A percentile compares a stretch with the other conserved stretches of the same genome.
These are phyloP conservation scores for Rhyzopertha dominica DNA, from an alignment of 1,140 invertebrate genomes.

Conservation along the genomic window DNA sequence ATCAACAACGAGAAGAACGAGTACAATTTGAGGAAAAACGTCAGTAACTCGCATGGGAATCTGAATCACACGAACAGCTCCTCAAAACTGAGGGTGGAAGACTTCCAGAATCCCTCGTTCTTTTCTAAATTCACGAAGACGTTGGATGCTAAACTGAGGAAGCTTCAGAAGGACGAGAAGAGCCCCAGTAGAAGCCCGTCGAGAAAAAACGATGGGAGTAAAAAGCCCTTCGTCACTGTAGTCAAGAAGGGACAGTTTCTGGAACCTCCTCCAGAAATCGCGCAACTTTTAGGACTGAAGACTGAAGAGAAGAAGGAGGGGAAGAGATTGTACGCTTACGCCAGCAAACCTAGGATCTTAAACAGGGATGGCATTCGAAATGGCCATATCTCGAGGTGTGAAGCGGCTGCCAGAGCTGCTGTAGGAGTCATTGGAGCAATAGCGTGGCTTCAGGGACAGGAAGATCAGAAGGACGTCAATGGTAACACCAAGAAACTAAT, in stretches of 20 bases:
- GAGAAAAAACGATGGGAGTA: slow-evolving; percentile 26
- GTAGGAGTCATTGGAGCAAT: slow-evolving; percentile 22
- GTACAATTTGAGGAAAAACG: slow-evolving; percentile 32
- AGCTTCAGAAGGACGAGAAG: slow-evolving; percentile 56
- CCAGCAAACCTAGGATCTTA: slow-evolving; percentile 54
- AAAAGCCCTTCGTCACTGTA: slow-evolving; percentile 65
- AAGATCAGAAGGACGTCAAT: slow-evolving; percentile 23
- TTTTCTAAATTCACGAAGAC: slow-evolving; percentile 55
- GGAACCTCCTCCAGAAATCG: slow-evolving; percentile 68
- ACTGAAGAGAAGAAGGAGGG: slow-evolving; percentile 42
- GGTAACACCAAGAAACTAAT: slow-evolving; percentile 21
- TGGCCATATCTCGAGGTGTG: slow-evolving; percentile 30
- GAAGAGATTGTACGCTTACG: slow-evolving; percentile 53
- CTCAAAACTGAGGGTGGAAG: slow-evolving; percentile 35
- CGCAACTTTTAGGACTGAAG: slow-evolving; percentile 56
- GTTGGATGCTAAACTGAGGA: slow-evolving; percentile 58
- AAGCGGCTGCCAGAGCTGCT: slow-evolving; percentile 34
- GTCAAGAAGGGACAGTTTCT: slow-evolving; percentile 73
- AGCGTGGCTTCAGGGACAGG: slow-evolving; percentile 12
- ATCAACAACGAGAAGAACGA: slow-evolving; percentile 27
- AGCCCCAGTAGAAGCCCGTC: slow-evolving; percentile 44
- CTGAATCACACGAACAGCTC: slow-evolving; percentile 36
- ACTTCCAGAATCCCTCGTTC: slow-evolving; percentile 32
- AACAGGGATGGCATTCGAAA: slow-evolving; percentile 24
- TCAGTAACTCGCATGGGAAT: slow-evolving; percentile 47